phyloP scores from a whole-genome alignment of 2,113 vertebrate species.

The Notarius lentiginosus region DNA sequence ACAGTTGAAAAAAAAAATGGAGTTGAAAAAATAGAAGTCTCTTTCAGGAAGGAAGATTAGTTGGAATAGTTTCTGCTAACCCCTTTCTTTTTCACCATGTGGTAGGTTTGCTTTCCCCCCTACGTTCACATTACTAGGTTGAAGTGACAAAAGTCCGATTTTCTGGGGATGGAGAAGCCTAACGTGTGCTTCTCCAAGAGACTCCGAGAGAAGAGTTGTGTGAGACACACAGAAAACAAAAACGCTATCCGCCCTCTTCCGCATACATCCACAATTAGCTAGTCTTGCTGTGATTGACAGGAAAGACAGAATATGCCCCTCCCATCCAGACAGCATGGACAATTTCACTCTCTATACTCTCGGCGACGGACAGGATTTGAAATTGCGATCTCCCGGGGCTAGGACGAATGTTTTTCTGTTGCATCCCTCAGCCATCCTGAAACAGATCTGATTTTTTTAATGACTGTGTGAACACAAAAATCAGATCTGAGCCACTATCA shows the following conservation, averaged over 20 bases:
- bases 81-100: neutral
- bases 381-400: neutral
- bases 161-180: neutral
- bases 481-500: neutral
- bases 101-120: neutral
- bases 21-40: conserved; percentile 21
- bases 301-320: neutral
- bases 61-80: conserved; percentile 9
- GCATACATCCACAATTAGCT: neutral
- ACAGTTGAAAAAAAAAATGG: conserved; percentile 10
- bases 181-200: too few relatives aligned
- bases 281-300: neutral
- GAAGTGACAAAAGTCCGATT: neutral
- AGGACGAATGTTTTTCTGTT: neutral
- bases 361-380: neutral
- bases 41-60: neutral
- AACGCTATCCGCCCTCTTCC: neutral
- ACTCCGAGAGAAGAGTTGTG: neutral
- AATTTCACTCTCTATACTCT: neutral
- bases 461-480: neutral
- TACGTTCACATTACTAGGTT: conserved; percentile 1
- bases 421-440: neutral
- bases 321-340: neutral
- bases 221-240: neutral
- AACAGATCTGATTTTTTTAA: neutral